Evolutionary conservation across 2,797 vertebrate species (phyloP).

Genomic region (Florisuga fusca): DNA sequence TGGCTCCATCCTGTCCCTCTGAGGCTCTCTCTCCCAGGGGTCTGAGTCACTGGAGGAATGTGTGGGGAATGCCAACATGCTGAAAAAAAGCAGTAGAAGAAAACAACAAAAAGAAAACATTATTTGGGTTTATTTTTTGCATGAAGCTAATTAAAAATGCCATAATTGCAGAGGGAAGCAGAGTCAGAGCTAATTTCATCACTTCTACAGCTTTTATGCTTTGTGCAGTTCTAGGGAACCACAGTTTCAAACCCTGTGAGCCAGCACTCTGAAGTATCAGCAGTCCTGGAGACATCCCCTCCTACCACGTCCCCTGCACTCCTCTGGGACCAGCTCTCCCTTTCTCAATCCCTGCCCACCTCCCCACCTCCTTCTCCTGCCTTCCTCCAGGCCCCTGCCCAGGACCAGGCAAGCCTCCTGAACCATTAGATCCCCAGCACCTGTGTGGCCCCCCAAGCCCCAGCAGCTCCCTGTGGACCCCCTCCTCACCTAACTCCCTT

Average conservation of each 20-base stretch:
- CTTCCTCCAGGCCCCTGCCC: background rate
- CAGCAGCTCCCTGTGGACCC: background rate
- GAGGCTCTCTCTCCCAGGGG: background rate
- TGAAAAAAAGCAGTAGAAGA: background rate
- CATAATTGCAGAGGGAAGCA: background rate
- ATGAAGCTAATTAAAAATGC: background rate
- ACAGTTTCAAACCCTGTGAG: background rate
- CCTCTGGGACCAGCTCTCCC: background rate
- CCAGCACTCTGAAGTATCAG: background rate
- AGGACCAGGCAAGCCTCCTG: background rate
- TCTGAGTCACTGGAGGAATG: conserved; percentile 52
- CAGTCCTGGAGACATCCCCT: background rate
- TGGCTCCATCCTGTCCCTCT: fast-evolving
- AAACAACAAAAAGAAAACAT: conserved; percentile 31
- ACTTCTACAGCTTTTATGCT: background rate
- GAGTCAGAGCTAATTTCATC: background rate
- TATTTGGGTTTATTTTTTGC: background rate
- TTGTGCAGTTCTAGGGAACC: background rate
- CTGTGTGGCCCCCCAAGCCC: fast-evolving
- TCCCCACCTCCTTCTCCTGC: background rate
- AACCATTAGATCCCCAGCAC: fast-evolving
- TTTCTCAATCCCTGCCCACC: background rate
- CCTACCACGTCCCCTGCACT: background rate
- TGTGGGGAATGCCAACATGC: background rate
- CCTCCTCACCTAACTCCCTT: background rate